Evolutionary conservation across 2,888 invertebrate species (phyloP), one percentile per base, ranked within the genome.

Genomic region (Drosophila ezoana): DNA sequence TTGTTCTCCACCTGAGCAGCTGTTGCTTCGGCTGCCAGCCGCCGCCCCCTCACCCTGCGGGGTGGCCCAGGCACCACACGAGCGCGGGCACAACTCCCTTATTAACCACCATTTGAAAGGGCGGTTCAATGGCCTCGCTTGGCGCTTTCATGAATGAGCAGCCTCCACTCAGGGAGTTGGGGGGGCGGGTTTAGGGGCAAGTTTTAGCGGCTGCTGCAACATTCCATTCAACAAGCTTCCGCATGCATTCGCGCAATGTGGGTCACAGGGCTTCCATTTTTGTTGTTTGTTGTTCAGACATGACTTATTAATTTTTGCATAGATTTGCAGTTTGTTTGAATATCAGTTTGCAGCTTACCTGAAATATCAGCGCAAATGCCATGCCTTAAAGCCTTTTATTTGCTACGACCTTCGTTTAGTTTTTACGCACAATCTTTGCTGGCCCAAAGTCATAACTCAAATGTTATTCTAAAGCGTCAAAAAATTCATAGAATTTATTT

Each of bases 121-220:
- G 57, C 77, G 66, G 85, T 85, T 85, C 85, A 85, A 85, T 85
- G 85, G 75, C 88, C 85, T 77, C 72, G 64, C 53, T 54, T 68
- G 62, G 59, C 67, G 65, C 63, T 81, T 76, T 80, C 63, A 89
- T 85, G 85, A 85, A 85, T 85, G 85, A 68, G 76, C 70, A 68
- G 28, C 23, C 45, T 49, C 23, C 43, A n/a, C 41, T 16, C 18
- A 11, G 16, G 20, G 20, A 57, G 60, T 60, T 70, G 40, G 62
- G 32, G 57, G 33, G 45, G 62, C n/a, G 6, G 41, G 41, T 32
- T 43, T 14, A 44, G 18, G 41, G 33, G 23, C 28, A 28, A 28
- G 8, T 28, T 28, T 28, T 28, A 28, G 28, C 28, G 28, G 8
- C 28, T 14, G 14, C 38, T 63, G 45, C 57, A 57, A 41, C 37